These are phyloP conservation scores for Ophioninae sp. DNA, from an alignment of 2,888 invertebrate genomes.

Conservation along the genomic window DNA sequence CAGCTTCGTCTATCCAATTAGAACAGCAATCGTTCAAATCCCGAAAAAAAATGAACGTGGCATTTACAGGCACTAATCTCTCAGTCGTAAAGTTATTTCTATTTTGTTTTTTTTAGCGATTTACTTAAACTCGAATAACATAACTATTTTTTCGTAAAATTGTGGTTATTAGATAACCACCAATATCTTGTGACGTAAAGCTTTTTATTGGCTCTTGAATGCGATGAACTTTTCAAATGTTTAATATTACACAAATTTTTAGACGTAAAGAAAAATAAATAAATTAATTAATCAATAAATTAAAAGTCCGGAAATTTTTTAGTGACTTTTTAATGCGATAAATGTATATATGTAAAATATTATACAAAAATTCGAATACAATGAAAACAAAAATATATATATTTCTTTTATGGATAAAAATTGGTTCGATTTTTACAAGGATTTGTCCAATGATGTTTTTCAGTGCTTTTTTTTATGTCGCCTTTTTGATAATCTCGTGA, in stretches of 20 bases:
- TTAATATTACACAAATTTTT: no score
- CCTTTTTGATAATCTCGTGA: neutral
- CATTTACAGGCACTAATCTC: slow-evolving; percentile 20
- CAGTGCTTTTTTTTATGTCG: neutral
- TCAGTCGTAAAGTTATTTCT: slow-evolving; percentile 6
- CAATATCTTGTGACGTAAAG: neutral
- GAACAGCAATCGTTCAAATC: slow-evolving; percentile 22
- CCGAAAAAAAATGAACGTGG: slow-evolving; percentile 9
- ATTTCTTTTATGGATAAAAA: no score
- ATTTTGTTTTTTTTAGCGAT: neutral
- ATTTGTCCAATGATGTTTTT: no score
- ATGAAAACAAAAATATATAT: no score
- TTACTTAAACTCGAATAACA: neutral
- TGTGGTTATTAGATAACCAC: neutral
- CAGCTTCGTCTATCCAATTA: slow-evolving; percentile 34
- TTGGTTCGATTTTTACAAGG: no score
- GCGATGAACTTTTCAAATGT: no score
- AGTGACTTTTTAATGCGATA: no score
- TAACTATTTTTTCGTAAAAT: slow-evolving; percentile 28
- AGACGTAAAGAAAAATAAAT: no score
- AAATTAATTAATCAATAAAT: no score
- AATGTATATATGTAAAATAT: no score
- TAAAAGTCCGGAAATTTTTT: no score
- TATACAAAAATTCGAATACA: no score
- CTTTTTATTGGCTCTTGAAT: neutral